Evolutionary conservation across 2,113 vertebrate species (phyloP), one percentile per base, ranked within the genome.

Genomic region (Epinephelus moara): DNA sequence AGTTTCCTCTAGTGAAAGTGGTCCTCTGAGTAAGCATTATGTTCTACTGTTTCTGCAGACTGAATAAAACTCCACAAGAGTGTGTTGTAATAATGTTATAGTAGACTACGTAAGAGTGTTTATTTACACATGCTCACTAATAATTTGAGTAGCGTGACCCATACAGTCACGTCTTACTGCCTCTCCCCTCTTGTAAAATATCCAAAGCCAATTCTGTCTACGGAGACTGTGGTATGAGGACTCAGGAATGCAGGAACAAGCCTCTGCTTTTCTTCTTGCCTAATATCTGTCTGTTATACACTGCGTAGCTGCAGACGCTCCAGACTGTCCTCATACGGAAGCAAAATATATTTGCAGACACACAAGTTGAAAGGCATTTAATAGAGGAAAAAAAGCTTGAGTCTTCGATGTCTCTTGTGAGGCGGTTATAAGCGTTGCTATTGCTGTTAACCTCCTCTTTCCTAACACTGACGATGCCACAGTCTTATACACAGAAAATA

Each of bases 161-260:
- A 42, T 15, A 50, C 18, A 47, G 49, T 42, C 21, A 47, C 47
- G n/a, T 73, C 63, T 62, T 55, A 25, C 42, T 82, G 30, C 69
- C 59, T 75, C 56, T 55, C 18, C 53, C 10, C 15, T 75, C 23
- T 40, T 78, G 56, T 30, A 23, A 23, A 45, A 89, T 37, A 45
- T 45, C 42, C 11, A 62, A 85, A 82, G 69, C 23, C 53, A 37
- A n/a, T 50, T 56, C 59, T 80, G 49, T 85, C 69, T 66, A 53
- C 79, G 50, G 66, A 81, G 60, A 82, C 53, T 1, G 42, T 72
- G 70, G 64, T 80, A 67, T 82, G 72, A 88, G 57, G 25, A 45
- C 59, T 81, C 56, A 78, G 84, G 91, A 93, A 91, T 91, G 88
- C 49, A 83, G 81, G 75, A 88, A 87, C 78, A 82, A 74, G 53